Percentiles rank a stretch among this genome's conserved stretches.
Evolutionary conservation across 35 echinoderm and acorn worm species (phyloP).

Genomic region (Amphiura filiformis): DNA sequence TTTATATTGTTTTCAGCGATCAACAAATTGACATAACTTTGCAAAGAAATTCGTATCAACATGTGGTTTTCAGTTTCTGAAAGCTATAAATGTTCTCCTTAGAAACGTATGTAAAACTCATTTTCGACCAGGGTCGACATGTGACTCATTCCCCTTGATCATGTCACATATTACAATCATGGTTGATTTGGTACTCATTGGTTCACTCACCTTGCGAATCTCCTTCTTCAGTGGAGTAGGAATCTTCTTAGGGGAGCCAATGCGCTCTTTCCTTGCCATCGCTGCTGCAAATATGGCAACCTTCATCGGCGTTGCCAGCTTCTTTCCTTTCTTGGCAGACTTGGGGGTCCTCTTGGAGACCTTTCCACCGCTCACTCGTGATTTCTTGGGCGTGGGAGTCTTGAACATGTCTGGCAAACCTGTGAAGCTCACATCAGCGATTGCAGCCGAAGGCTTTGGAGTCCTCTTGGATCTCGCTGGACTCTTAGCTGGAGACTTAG

Average conservation of each 20-base stretch:
- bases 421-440: slow-evolving; percentile 89
- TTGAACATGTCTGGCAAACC: slow-evolving; percentile 81
- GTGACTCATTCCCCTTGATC: too few relatives aligned
- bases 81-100: too few relatives aligned
- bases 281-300: slow-evolving; percentile 27
- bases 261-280: slow-evolving; percentile 21
- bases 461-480: slow-evolving; percentile 41
- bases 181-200: too few relatives aligned
- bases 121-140: too few relatives aligned
- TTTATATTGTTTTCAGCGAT: too few relatives aligned
- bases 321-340: slow-evolving; percentile 34
- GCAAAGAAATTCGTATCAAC: too few relatives aligned
- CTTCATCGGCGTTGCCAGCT: slow-evolving; percentile 40
- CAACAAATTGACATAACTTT: too few relatives aligned
- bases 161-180: too few relatives aligned
- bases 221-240: slow-evolving; percentile 58
- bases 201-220: slow-evolving; percentile 49
- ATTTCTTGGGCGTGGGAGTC: slow-evolving; percentile 74
- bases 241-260: slow-evolving; percentile 50
- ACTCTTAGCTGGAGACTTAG: slow-evolving; percentile 1
- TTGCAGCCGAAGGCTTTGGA: slow-evolving; percentile 39
- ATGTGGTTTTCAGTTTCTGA: too few relatives aligned
- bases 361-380: slow-evolving; percentile 28
- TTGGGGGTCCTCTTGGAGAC: slow-evolving; percentile 52
- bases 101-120: too few relatives aligned